Conservation (phyloP, 2,888 invertebrate species). For the Xanthostigma xanthostigma region DNA sequence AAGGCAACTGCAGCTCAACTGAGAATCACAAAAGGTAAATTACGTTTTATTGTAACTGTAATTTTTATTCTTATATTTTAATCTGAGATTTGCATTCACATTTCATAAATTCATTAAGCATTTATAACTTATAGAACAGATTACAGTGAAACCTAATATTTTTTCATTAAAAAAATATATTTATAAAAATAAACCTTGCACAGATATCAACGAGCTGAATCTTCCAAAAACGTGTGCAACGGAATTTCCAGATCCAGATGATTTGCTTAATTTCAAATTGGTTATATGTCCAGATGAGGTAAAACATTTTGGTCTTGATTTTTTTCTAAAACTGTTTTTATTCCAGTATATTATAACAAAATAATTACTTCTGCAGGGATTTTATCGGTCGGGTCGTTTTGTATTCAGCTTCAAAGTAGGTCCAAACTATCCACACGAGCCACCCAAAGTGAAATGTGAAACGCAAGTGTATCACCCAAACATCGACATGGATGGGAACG, state of each 20-base stretch:
- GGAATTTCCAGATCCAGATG: constrained; percentile 93
- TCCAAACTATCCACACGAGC: constrained; percentile 95
- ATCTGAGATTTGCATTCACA: constrained; percentile 2
- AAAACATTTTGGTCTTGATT: constrained; percentile 13
- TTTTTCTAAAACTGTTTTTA: neutral
- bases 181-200: constrained; percentile 6
- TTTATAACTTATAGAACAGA: neutral
- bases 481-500: constrained; percentile 95
- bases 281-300: constrained; percentile 93
- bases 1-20: constrained; percentile 94
- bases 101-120: neutral
- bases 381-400: constrained; percentile 88
- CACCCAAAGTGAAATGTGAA: constrained; percentile 97
- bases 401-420: constrained; percentile 96
- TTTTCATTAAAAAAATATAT: constrained; percentile 5
- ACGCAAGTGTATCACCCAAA: constrained; percentile 97
- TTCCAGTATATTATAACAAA: neutral
- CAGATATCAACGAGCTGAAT: constrained; percentile 95
- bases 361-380: constrained; percentile 43
- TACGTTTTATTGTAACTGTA: constrained; percentile 1
- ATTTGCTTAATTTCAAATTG: constrained; percentile 88
- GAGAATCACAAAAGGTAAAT: constrained; percentile 88
- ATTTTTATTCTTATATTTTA: constrained; percentile 3
- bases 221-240: constrained; percentile 92
- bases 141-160: neutral